These are phyloP conservation scores for Fregata magnificens DNA, from an alignment of 2,113 vertebrate genomes.

Conservation along the genomic window DNA sequence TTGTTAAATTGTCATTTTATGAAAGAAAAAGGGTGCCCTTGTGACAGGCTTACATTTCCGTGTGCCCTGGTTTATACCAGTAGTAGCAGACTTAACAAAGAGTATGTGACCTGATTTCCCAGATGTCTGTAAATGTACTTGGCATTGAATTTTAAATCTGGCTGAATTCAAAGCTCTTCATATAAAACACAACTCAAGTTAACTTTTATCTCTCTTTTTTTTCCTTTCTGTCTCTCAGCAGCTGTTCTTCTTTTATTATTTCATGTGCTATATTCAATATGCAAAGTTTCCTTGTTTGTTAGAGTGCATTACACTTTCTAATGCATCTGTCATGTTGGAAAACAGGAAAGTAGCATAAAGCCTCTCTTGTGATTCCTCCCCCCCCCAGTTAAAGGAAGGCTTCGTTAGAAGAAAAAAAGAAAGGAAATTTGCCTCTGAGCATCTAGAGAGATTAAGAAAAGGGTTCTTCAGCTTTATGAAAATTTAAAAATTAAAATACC, in stretches of 20 bases:
- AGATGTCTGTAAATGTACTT: constrained; percentile 47
- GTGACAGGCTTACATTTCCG: constrained; percentile 14
- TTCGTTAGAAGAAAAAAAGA: neutral
- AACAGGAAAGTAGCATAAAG: constrained; percentile 59
- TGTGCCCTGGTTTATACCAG: neutral
- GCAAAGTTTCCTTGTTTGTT: constrained; percentile 59
- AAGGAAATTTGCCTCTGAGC: neutral
- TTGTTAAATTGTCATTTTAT: constrained; percentile 1
- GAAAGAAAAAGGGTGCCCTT: constrained; percentile 2
- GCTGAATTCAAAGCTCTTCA: constrained; percentile 48
- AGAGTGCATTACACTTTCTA: constrained; percentile 65
- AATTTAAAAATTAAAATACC: constrained; percentile 40
- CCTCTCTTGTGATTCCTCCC: constrained; percentile 1
- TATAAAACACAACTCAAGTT: constrained; percentile 50
- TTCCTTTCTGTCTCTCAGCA: constrained; percentile 38
- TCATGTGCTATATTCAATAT: constrained; percentile 62
- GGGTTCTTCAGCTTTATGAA: neutral
- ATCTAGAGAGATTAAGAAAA: neutral
- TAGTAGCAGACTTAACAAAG: constrained; percentile 31
- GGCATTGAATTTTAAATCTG: constrained; percentile 54
- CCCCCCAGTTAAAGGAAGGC: neutral
- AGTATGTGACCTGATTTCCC: constrained; percentile 55
- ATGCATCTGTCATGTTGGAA: constrained; percentile 60
- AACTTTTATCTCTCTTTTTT: constrained; percentile 55
- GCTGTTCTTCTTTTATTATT: constrained; percentile 68